Evolutionary conservation across 2,113 vertebrate species (phyloP).

Genomic region (Emberiza fucata): DNA sequence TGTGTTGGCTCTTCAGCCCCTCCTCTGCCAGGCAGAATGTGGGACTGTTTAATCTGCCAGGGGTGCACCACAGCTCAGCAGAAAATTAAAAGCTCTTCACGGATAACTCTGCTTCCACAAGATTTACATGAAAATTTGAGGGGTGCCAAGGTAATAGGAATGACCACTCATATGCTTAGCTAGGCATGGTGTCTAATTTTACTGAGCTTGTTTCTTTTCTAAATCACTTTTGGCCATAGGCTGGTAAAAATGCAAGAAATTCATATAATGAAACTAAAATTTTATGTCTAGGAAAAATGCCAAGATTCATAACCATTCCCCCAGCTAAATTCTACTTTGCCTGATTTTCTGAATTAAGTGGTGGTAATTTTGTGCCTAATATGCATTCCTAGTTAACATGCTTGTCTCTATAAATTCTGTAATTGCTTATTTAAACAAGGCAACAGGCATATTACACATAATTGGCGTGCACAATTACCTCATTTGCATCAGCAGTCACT

Average conservation of each 20-base stretch:
- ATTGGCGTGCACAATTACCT: slow-evolving; percentile 44
- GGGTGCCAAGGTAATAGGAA: neutral
- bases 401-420: slow-evolving; percentile 53
- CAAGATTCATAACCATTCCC: slow-evolving; percentile 35
- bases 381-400: slow-evolving; percentile 50
- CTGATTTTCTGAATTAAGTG: slow-evolving; percentile 59
- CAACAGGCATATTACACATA: slow-evolving; percentile 43
- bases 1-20: neutral
- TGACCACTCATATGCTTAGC: neutral
- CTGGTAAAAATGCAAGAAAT: slow-evolving; percentile 8
- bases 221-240: neutral
- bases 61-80: neutral
- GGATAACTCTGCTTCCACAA: neutral
- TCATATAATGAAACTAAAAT: slow-evolving; percentile 19
- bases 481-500: slow-evolving; percentile 39
- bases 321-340: slow-evolving; percentile 5
- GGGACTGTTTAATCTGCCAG: neutral
- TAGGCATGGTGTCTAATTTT: neutral
- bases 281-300: slow-evolving; percentile 26
- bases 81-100: neutral
- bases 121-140: neutral
- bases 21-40: neutral
- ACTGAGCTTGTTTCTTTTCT: neutral
- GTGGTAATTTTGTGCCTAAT: slow-evolving; percentile 50
- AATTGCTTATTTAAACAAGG: slow-evolving; percentile 56